A percentile compares a stretch with the other conserved stretches of the same genome.
These are phyloP conservation scores for Chelidonichthys spinosus DNA, from an alignment of 2,797 vertebrate species.

Conservation along the genomic window DNA sequence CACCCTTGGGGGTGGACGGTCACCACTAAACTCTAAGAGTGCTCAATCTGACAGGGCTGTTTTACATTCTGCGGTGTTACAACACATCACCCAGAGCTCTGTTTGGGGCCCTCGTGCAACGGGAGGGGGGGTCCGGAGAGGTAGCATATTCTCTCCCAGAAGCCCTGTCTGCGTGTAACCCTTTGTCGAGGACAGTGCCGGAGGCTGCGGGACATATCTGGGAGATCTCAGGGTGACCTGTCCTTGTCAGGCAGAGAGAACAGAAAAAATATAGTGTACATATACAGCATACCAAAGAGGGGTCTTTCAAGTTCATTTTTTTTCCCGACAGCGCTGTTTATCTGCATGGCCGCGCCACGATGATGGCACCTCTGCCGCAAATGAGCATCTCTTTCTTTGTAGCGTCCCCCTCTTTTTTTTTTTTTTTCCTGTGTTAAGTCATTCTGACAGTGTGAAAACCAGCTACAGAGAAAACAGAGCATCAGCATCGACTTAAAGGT, in stretches of 20 bases:
- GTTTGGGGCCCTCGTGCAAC: slow-evolving; percentile 46
- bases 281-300: slow-evolving; percentile 64
- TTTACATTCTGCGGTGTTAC: slow-evolving; percentile 75
- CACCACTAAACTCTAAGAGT: slow-evolving; percentile 39
- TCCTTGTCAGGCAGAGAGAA: slow-evolving; percentile 54
- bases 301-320: slow-evolving; percentile 16
- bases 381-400: slow-evolving; percentile 19
- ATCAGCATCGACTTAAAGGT: slow-evolving; percentile 56
- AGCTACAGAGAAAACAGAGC: slow-evolving; percentile 40
- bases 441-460: slow-evolving; percentile 29
- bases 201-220: slow-evolving; percentile 68
- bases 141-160: slow-evolving; percentile 70
- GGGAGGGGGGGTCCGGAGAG: slow-evolving; percentile 48
- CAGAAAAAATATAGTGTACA: slow-evolving; percentile 42
- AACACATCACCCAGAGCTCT: slow-evolving; percentile 59
- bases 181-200: slow-evolving; percentile 68
- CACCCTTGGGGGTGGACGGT: slow-evolving; percentile 32
- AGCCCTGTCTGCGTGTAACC: slow-evolving; percentile 55
- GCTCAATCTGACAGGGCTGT: slow-evolving; percentile 44
- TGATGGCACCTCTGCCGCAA: slow-evolving; percentile 13
- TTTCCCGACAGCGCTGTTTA: slow-evolving; percentile 21
- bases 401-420: slow-evolving; percentile 5
- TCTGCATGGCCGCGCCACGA: slow-evolving; percentile 17
- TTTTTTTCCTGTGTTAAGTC: slow-evolving; percentile 6
- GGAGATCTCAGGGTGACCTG: slow-evolving; percentile 77